Percentiles rank a stretch among this genome's conserved stretches.
Conservation (phyloP, 2,797 vertebrate species). For the Distichodus sexfasciatus region DNA sequence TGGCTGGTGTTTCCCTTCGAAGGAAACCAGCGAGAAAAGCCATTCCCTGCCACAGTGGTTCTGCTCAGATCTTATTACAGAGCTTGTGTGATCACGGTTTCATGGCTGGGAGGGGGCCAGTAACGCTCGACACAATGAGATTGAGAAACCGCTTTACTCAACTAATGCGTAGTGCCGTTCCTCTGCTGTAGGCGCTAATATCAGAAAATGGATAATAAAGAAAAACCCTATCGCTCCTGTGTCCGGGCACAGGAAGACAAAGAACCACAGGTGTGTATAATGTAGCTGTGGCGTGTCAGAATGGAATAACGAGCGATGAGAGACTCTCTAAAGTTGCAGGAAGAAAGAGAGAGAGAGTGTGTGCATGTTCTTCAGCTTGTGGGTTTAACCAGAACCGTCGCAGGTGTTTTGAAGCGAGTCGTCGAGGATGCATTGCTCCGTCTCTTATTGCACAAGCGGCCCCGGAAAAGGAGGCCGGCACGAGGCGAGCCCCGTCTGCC, state of each 20-base stretch:
- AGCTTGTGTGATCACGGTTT: conserved; percentile 50
- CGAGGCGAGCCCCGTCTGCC: conserved; percentile 54
- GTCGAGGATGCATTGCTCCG: conserved; percentile 33
- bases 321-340: conserved; percentile 11
- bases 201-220: not conserved
- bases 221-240: conserved; percentile 3
- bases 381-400: conserved; percentile 35
- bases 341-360: conserved; percentile 18
- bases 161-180: conserved; percentile 30
- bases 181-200: conserved; percentile 27
- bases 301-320: conserved; percentile 8
- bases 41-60: conserved; percentile 48
- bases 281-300: conserved; percentile 16
- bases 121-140: conserved; percentile 29
- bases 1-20: conserved; percentile 39
- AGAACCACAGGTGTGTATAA: conserved; percentile 21
- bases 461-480: conserved; percentile 24
- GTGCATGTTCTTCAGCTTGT: conserved; percentile 7
- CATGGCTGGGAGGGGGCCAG: conserved; percentile 45
- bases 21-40: conserved; percentile 46
- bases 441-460: conserved; percentile 48
- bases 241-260: not conserved
- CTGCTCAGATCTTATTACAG: conserved; percentile 48
- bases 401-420: conserved; percentile 35
- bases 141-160: conserved; percentile 28